phyloP scores from a whole-genome alignment of 2,888 invertebrate genomes.

The Osmoderma eremita region DNA sequence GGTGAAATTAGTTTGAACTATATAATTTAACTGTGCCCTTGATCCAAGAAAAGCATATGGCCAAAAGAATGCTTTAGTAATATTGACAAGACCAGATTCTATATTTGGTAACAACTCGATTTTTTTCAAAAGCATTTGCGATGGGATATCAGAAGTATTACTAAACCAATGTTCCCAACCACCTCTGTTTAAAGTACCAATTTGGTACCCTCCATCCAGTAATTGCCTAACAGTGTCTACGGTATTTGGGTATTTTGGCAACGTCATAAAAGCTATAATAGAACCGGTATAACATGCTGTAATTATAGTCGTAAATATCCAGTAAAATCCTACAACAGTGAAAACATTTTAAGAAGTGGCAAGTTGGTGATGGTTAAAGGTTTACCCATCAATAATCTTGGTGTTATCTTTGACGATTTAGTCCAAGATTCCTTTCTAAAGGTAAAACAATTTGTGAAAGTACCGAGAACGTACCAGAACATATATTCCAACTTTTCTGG shows the following conservation, averaged over 20 bases:
- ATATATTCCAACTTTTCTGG: constrained; percentile 82
- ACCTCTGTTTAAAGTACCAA: constrained; percentile 78
- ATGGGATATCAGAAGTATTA: constrained; percentile 73
- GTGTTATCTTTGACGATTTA: constrained; percentile 74
- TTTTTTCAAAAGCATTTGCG: constrained; percentile 71
- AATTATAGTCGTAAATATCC: constrained; percentile 87
- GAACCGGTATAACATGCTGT: constrained; percentile 87
- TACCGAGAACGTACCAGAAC: constrained; percentile 90
- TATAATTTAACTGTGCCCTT: constrained; percentile 75
- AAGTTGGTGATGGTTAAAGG: background rate
- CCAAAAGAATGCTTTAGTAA: constrained; percentile 80
- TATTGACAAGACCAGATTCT: constrained; percentile 76
- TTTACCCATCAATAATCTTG: constrained; percentile 76
- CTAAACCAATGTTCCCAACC: constrained; percentile 82
- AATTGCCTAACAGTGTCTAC: constrained; percentile 76
- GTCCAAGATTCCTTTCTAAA: constrained; percentile 79
- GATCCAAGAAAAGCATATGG: constrained; percentile 83
- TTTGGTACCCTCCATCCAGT: constrained; percentile 72
- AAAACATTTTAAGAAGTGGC: background rate
- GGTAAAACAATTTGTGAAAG: constrained; percentile 84
- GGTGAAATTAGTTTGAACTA: constrained; percentile 77
- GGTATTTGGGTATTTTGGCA: constrained; percentile 79
- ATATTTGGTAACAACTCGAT: constrained; percentile 75
- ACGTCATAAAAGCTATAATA: constrained; percentile 84
- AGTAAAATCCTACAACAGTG: constrained; percentile 73